These are phyloP conservation scores for Reticulitermes speratus DNA, from an alignment of 1,140 invertebrate genomes.

Conservation along the genomic window DNA sequence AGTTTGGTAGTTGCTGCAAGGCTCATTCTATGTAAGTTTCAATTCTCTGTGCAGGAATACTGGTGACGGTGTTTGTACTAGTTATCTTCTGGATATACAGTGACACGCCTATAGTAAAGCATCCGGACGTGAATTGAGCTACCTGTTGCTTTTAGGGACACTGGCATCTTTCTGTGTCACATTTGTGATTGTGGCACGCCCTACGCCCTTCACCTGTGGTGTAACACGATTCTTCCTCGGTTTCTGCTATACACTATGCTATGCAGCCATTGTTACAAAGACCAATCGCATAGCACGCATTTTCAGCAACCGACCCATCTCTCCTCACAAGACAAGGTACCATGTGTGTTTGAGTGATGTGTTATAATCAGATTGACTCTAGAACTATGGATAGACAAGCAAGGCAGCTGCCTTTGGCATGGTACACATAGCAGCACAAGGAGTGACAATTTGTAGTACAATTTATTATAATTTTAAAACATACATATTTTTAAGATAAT, in stretches of 20 bases:
- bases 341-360: too few species aligned
- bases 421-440: too few species aligned
- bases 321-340: constrained; percentile 45
- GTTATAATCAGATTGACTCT: too few species aligned
- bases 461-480: too few species aligned
- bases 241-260: constrained; percentile 57
- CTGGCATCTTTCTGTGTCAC: constrained; percentile 57
- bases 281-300: constrained; percentile 60
- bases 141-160: constrained; percentile 51
- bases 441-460: too few species aligned
- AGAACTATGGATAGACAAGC: too few species aligned
- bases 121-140: constrained; percentile 54
- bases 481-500: too few species aligned
- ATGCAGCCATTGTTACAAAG: constrained; percentile 59
- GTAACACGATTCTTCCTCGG: constrained; percentile 57
- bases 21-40: not conserved
- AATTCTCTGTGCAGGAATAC: constrained; percentile 44
- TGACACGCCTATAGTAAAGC: constrained; percentile 60
- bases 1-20: too few species aligned
- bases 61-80: constrained; percentile 60
- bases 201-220: constrained; percentile 50
- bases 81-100: constrained; percentile 65
- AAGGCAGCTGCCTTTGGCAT: too few species aligned
- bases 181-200: constrained; percentile 56
- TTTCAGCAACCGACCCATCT: constrained; percentile 47